Conservation (phyloP, 2,797 vertebrate species). For the Pipistrellus kuhlii region DNA sequence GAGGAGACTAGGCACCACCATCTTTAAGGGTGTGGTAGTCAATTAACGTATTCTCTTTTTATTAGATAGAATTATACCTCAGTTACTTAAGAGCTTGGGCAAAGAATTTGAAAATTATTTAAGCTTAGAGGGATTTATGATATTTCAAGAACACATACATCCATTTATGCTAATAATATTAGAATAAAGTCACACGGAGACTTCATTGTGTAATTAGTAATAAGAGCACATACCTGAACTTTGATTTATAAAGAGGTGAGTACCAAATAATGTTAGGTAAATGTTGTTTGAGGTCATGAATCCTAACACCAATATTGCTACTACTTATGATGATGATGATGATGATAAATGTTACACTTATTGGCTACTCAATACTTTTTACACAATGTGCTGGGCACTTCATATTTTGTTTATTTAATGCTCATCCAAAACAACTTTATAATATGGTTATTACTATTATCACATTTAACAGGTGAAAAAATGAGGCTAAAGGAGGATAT, state of each 20-base stretch:
- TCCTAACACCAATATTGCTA: not conserved
- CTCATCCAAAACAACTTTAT: not conserved
- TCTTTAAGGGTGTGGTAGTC: too few relatives aligned
- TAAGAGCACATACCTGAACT: not conserved
- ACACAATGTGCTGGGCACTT: fast-evolving
- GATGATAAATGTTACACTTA: not conserved
- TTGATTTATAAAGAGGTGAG: not conserved
- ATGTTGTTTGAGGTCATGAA: not conserved
- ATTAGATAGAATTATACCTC: not conserved
- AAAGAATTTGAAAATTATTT: conserved; percentile 1
- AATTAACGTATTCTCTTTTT: too few relatives aligned
- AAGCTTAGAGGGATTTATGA: not conserved
- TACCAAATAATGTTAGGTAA: not conserved
- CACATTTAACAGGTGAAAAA: not conserved
- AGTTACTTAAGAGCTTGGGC: not conserved
- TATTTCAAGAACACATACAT: not conserved
- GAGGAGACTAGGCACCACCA: too few relatives aligned
- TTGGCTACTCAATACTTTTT: not conserved
- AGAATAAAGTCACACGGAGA: not conserved
- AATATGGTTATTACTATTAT: not conserved
- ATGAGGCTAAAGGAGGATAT: not conserved
- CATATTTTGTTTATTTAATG: not conserved
- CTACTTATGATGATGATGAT: not conserved
- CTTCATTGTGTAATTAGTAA: not conserved
- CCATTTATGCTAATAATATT: not conserved